phyloP scores from a whole-genome alignment of 2,888 invertebrate species.

The Trachelus troglodyta region DNA sequence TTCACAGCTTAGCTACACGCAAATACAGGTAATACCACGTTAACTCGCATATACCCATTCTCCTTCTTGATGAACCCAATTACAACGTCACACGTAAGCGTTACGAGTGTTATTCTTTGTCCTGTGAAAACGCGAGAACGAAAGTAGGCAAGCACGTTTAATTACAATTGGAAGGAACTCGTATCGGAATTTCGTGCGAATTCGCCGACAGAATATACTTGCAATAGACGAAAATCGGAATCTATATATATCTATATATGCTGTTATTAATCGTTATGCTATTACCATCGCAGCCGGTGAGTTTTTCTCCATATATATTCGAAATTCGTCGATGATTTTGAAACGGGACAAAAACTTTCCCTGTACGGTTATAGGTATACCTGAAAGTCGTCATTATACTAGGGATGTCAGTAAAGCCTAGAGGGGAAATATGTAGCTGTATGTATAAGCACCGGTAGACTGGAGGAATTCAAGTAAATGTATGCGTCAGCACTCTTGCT shows the following conservation, averaged over 20 bases:
- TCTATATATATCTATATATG: neutral
- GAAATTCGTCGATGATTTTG: neutral
- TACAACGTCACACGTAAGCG: neutral
- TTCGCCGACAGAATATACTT: neutral
- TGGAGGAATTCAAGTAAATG: neutral
- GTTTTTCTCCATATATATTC: neutral
- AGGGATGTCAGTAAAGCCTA: neutral
- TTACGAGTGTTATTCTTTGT: neutral
- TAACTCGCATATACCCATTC: neutral
- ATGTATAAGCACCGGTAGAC: neutral
- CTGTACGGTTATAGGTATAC: neutral
- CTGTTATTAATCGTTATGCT: neutral
- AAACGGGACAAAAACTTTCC: neutral
- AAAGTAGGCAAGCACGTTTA: neutral
- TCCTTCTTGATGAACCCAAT: neutral
- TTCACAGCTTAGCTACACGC: constrained; percentile 1
- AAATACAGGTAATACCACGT: neutral
- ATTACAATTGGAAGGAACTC: neutral
- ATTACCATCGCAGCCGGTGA: neutral
- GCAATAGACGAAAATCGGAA: neutral
- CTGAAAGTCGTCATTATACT: neutral
- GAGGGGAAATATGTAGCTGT: neutral
- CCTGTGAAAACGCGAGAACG: neutral
- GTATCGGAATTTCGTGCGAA: neutral
- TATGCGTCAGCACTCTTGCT: constrained; percentile 3